Conservation (phyloP, 2,888 invertebrate species). For the Hermodice carunculata region DNA sequence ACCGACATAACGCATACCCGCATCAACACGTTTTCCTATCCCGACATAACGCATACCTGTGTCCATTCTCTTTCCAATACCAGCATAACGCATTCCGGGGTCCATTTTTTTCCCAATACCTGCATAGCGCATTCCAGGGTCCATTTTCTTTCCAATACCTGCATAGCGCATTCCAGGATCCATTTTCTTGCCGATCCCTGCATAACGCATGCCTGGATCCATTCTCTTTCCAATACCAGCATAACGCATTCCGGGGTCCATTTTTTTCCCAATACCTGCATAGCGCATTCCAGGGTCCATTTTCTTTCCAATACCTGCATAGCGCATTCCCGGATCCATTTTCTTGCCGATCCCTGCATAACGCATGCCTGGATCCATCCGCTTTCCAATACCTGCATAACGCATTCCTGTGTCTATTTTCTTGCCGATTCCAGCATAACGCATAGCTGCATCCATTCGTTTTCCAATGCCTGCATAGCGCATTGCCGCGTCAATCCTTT, state of each 20-base stretch:
- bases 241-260: conserved; percentile 8
- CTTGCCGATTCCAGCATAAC: neutral
- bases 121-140: conserved; percentile 12
- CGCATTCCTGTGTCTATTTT: neutral
- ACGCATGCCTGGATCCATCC: conserved; percentile 4
- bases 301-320: conserved; percentile 15
- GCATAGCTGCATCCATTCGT: neutral
- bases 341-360: conserved; percentile 18
- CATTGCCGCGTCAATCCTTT: neutral
- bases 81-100: conserved; percentile 9
- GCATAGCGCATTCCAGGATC: conserved; percentile 12
- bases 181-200: conserved; percentile 13
- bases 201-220: conserved; percentile 4
- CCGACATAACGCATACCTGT: conserved; percentile 15
- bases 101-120: conserved; percentile 14
- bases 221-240: conserved; percentile 16
- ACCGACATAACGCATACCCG: conserved; percentile 9
- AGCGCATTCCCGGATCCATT: conserved; percentile 4
- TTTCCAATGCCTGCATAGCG: neutral
- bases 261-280: conserved; percentile 15
- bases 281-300: conserved; percentile 1
- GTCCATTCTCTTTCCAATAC: conserved; percentile 8
- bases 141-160: conserved; percentile 9
- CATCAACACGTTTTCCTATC: conserved; percentile 4
- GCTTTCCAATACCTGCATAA: neutral